Evolutionary conservation across 2,113 vertebrate species (phyloP).

Genomic region (Baryphthengus martii): DNA sequence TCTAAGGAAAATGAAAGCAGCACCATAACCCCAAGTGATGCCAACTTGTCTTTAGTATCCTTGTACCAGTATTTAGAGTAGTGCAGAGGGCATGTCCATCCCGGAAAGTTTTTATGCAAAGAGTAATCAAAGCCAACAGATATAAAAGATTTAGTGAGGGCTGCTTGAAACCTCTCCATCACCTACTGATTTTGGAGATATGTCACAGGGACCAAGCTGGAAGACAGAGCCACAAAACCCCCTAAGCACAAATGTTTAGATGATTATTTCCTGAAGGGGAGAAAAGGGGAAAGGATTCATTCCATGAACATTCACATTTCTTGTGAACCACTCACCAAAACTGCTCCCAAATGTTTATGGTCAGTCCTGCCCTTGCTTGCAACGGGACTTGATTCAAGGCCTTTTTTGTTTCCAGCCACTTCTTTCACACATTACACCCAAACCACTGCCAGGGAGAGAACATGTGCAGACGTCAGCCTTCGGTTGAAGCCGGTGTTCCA

Average conservation of each 20-base stretch:
- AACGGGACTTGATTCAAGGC: not conserved
- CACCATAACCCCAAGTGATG: not conserved
- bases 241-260: not conserved
- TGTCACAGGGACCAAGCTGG: not conserved
- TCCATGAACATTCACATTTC: not conserved
- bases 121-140: not conserved
- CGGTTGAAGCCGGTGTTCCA: not conserved
- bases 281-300: not conserved
- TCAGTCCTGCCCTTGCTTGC: not conserved
- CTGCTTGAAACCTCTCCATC: not conserved
- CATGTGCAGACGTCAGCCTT: not conserved
- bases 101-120: not conserved
- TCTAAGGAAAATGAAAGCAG: not conserved
- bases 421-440: not conserved
- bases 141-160: fast-evolving
- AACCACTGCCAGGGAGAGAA: not conserved
- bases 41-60: not conserved
- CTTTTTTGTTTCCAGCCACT: not conserved
- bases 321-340: not conserved
- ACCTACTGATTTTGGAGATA: not conserved
- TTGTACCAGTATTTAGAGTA: not conserved
- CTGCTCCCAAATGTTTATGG: not conserved
- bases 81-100: not conserved
- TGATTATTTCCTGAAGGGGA: not conserved
- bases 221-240: not conserved